Evolutionary conservation across 92 coral and sea anemone species (phyloP), one percentile per base, ranked within the genome.

Genomic region (Parazoanthus swiftii): DNA sequence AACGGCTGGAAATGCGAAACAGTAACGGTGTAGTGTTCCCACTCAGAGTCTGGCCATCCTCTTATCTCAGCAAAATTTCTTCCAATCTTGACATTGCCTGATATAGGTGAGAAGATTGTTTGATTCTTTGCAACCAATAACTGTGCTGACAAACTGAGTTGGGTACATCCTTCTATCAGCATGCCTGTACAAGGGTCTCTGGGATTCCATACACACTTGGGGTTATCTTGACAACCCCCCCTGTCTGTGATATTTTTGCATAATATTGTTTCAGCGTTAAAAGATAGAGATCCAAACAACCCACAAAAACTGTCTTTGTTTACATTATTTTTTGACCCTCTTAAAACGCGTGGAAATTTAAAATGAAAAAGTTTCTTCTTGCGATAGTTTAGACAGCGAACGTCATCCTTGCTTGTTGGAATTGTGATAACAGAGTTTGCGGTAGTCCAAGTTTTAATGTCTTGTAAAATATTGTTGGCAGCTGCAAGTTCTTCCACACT

Each of bases 41-140:
- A 91, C 59, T 86, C 86, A 26, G 92, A 81, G 39, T 89, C 16
- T 44, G 94, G 94, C 94, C 94, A 92, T 43, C 94, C 94, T 42
- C 81, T 89, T 48, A 92, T 86, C 37, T 68, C 26, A 8, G 77
- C 80, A 81, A 67, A 36, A 68, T 58, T 81, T 39, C 67, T 73
- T 6, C 79, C 86, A 39, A 79, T 87, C 50, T 77, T 59, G 33
- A 80, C 73, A 75, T 92, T 92, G 33, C 94, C 94, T 65, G 94
- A 79, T 4, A 92, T 92, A 51, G 94, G 94, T 6, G 94, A 89
- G 77, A 86, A 85, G 65, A 92, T 87, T 33, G 81, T 74, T 48
- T 82, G 81, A 36, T 85, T 82, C 23, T 51, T 67, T 10, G 44
- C 13, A 39, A 78, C 90, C 18, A 88, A 18, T 54, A 91, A 70